Conservation (phyloP, 1,140 invertebrate genomes). For the Ceratina australensis region DNA sequence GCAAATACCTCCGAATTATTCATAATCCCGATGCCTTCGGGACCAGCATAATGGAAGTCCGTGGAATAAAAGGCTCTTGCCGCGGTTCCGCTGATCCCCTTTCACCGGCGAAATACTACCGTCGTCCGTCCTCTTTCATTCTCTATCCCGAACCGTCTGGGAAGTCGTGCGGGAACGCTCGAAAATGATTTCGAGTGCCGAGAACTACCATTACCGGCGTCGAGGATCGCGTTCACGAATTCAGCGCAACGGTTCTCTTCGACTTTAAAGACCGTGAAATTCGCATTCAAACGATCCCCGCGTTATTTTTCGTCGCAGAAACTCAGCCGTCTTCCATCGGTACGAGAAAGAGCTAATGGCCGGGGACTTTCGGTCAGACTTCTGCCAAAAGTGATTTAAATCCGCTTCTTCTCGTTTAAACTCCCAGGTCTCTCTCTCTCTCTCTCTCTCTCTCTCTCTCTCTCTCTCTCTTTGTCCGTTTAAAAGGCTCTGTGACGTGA, state of each 20-base stretch:
- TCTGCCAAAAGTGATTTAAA: not conserved
- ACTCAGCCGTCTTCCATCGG: not conserved
- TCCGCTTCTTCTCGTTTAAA: not conserved
- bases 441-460: not conserved
- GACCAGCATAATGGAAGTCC: constrained; percentile 46
- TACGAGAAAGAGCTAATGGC: not conserved
- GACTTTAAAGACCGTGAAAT: constrained; percentile 33
- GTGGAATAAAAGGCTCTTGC: constrained; percentile 55
- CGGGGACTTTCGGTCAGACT: not conserved
- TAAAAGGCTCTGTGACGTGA: not conserved
- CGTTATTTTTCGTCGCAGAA: constrained; percentile 21
- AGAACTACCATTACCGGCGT: not conserved
- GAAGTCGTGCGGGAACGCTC: constrained; percentile 3
- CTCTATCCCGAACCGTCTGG: no score
- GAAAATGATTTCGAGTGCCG: constrained; percentile 34
- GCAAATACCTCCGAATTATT: constrained; percentile 65
- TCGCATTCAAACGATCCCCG: constrained; percentile 21
- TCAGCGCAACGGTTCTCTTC: constrained; percentile 4
- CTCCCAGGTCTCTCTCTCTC: not conserved
- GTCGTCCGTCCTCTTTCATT: not conserved
- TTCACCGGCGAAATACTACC: constrained; percentile 25
- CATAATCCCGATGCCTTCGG: constrained; percentile 54
- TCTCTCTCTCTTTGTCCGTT: not conserved
- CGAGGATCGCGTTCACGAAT: not conserved
- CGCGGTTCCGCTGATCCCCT: constrained; percentile 41